A percentile compares a stretch with the other conserved stretches of the same genome.
Evolutionary conservation across 2,888 invertebrate genomes (phyloP).

Genomic region (Lagria hirta): DNA sequence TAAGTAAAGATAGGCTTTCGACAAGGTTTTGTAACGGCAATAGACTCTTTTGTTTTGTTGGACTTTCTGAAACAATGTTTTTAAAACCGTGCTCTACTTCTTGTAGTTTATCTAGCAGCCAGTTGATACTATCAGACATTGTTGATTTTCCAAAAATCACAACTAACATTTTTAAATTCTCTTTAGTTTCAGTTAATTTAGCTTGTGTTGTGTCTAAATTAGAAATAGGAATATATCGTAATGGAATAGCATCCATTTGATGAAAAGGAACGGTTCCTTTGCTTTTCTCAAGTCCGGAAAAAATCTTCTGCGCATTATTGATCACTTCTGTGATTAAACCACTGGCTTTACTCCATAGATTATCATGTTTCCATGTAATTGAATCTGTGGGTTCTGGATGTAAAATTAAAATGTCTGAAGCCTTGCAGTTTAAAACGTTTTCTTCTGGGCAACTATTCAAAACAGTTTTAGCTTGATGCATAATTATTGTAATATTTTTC

Average conservation of each 20-base stretch:
- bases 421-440: conserved; percentile 38
- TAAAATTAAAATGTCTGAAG: conserved; percentile 40
- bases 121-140: conserved; percentile 36
- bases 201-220: conserved; percentile 9
- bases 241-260: too few species aligned
- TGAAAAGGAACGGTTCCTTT: conserved; percentile 14
- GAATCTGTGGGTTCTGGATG: conserved; percentile 37
- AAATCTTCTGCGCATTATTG: conserved; percentile 37
- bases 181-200: conserved; percentile 17
- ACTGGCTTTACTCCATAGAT: conserved; percentile 39
- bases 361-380: conserved; percentile 42
- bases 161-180: conserved; percentile 23
- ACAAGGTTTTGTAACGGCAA: conserved; percentile 24
- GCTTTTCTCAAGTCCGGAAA: conserved; percentile 27
- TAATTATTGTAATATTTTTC: conserved; percentile 57
- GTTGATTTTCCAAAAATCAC: conserved; percentile 37
- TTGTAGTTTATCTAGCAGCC: conserved; percentile 31
- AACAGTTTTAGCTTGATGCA: conserved; percentile 70
- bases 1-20: conserved; percentile 35
- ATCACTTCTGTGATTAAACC: conserved; percentile 33
- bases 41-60: conserved; percentile 37
- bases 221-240: too few species aligned
- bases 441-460: conserved; percentile 64
- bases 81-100: conserved; percentile 7
- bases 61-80: conserved; percentile 21